Base-by-base conservation (phyloP, 2,888 invertebrate species). In the Dioctria linearis region DNA sequence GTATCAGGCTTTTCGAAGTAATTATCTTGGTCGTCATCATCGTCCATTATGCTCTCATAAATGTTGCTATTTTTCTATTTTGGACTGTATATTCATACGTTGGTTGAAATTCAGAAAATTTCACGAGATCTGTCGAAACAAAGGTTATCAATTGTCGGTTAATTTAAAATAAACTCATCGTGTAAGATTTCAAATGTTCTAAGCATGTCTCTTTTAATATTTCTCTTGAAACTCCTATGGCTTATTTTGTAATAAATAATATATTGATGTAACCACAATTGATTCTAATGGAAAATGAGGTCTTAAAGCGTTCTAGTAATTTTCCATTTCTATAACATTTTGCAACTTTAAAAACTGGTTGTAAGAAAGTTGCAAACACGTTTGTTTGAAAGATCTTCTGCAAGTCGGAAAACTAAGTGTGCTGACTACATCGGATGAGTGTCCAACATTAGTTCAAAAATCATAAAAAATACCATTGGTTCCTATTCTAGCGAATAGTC, bases 111-210 rank as follows among this genome's bases (percentile, higher is more conserved):
- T 54, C 86, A 79, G 86, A 84, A 6, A 85, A 80, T 46, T 85
- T 84, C 61, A 92, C 85, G 76, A 92, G 88, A 0, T 91, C 92
- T 3, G 89, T 25, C 87, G 0, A 89, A 86, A 0, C 91, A 82
- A 8, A 95, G 88, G 83, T 91, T 90, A 78, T 94, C 92, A 65
- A 97, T 87, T 0, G 97, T 97, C 0, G 97, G 96, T 87, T 96
- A 94, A 85, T 93, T 93, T 86, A 97, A 92, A 82, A 97, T 93
- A 89, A 96, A 97, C 90, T 98, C 98, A 86, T 95, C 94, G 85
- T 95, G 94, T 82, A 97, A 90, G 78, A 97, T 92, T 85, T 94
- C 93, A 89, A 95, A 84, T 97, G 91, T 83, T 94, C 93, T 37
- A 93, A 87, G 3, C 94, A 92, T 0, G 91, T 90, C 69, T 93